Percentiles rank a stretch among this genome's conserved stretches.
These are phyloP conservation scores for Proterorhinus semilunaris DNA, from an alignment of 2,113 vertebrate species.

Conservation along the genomic window DNA sequence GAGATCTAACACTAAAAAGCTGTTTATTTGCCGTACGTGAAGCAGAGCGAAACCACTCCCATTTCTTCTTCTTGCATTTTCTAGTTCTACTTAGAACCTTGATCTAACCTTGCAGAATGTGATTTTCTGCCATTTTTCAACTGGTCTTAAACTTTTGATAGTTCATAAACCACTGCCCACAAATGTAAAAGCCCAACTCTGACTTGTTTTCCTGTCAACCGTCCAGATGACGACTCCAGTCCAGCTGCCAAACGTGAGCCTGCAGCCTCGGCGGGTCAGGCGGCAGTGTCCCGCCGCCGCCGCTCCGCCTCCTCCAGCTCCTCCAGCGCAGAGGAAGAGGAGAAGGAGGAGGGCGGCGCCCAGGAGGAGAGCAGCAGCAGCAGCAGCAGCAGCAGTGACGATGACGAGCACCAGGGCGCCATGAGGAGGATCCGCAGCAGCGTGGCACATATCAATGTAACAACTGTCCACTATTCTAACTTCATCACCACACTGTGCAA, in stretches of 20 bases:
- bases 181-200: neutral
- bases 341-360: neutral
- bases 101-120: too few relatives aligned
- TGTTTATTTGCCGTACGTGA: too few relatives aligned
- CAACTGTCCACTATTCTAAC: neutral
- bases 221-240: slow-evolving; percentile 38
- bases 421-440: slow-evolving; percentile 72
- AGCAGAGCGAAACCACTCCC: too few relatives aligned
- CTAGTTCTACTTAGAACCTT: too few relatives aligned
- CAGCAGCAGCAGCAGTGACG: slow-evolving; percentile 30
- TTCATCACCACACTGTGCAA: neutral
- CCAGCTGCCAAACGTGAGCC: slow-evolving; percentile 10
- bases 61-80: too few relatives aligned
- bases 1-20: too few relatives aligned
- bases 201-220: neutral
- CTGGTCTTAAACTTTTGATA: too few relatives aligned
- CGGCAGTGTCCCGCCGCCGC: slow-evolving; percentile 20
- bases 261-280: neutral
- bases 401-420: slow-evolving; percentile 44
- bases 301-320: neutral
- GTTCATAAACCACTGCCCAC: neutral
- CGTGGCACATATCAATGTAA: slow-evolving; percentile 76
- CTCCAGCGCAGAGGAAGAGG: slow-evolving; percentile 11
- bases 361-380: too few relatives aligned
- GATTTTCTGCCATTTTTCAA: too few relatives aligned